Evolutionary conservation across 2,888 invertebrate genomes (phyloP).

Genomic region (Himalopsyche japonica): DNA sequence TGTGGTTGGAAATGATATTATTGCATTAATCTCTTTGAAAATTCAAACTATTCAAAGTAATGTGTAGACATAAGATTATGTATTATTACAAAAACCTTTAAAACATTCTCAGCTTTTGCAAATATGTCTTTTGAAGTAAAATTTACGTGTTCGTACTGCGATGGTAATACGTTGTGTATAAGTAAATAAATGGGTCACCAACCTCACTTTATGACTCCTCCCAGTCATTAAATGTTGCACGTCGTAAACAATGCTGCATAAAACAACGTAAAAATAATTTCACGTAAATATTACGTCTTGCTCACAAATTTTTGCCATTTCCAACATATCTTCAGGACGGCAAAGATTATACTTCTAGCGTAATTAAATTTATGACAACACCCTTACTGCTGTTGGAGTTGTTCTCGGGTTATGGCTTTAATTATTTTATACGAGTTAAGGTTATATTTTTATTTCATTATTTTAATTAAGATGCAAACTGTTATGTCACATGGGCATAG

Average conservation of each 20-base stretch:
- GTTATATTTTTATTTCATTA: neutral
- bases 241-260: conserved; percentile 12
- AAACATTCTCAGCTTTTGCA: too few relatives aligned
- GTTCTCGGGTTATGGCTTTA: neutral
- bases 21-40: too few relatives aligned
- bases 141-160: neutral
- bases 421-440: neutral
- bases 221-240: neutral
- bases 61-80: too few relatives aligned
- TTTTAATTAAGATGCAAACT: too few relatives aligned
- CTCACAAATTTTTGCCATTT: neutral
- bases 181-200: conserved; percentile 12
- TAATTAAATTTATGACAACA: neutral
- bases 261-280: conserved; percentile 8
- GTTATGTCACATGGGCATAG: too few relatives aligned
- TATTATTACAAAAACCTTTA: too few relatives aligned
- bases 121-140: neutral
- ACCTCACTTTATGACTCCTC: conserved; percentile 6
- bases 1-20: too few relatives aligned
- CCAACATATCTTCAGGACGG: neutral
- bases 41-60: too few relatives aligned
- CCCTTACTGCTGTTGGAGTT: neutral
- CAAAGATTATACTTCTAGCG: neutral
- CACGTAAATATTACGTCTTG: neutral
- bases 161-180: neutral